Conservation (phyloP, 2,888 invertebrate genomes). For the Tupiocoris notatus region DNA sequence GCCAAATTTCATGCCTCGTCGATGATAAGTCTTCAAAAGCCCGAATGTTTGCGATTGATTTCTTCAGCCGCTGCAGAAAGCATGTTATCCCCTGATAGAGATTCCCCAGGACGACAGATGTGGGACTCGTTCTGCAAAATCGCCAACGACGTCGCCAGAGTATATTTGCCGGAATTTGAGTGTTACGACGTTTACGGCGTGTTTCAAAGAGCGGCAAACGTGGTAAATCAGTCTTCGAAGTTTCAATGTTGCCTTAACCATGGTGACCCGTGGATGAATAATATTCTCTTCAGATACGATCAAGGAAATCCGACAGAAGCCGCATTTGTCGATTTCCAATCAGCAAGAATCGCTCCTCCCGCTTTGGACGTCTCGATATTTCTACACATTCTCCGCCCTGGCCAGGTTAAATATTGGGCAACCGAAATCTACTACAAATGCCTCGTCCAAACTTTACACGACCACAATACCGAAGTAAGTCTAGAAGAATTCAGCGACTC, state of each 20-base stretch:
- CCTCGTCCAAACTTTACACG: background rate
- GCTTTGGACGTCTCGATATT: constrained; percentile 40
- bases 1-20: constrained; percentile 40
- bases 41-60: background rate
- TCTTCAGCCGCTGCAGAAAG: background rate
- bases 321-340: constrained; percentile 44
- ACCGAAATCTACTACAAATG: constrained; percentile 1
- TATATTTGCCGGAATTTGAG: constrained; percentile 14
- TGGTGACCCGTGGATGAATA: constrained; percentile 46
- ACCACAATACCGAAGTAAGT: background rate
- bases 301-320: constrained; percentile 33
- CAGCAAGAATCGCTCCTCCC: constrained; percentile 38
- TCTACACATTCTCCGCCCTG: background rate
- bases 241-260: constrained; percentile 40
- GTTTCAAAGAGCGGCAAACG: background rate
- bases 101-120: constrained; percentile 13
- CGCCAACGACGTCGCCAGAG: background rate
- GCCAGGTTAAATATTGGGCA: background rate
- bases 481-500: constrained; percentile 32
- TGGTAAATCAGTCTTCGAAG: background rate
- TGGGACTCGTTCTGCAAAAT: constrained; percentile 33
- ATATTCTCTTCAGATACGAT: constrained; percentile 42
- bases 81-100: constrained; percentile 14
- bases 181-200: background rate
- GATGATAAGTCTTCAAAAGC: background rate